These are phyloP conservation scores for Cremastinae sp. DNA, from an alignment of 2,888 invertebrate genomes.

Conservation along the genomic window DNA sequence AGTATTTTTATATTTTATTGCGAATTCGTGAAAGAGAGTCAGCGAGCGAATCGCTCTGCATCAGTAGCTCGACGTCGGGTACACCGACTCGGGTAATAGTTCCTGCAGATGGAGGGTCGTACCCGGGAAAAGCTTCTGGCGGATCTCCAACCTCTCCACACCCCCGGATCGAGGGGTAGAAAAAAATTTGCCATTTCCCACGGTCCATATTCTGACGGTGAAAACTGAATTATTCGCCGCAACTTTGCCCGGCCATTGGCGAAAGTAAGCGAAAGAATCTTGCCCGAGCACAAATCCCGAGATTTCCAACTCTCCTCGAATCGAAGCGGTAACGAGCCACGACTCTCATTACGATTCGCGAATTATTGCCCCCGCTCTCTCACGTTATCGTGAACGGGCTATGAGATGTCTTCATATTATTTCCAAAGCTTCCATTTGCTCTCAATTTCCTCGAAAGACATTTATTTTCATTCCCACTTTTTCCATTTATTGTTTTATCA, in stretches of 20 bases:
- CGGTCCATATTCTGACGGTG: conserved; percentile 32
- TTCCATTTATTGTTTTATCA: too few relatives aligned
- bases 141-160: conserved; percentile 35
- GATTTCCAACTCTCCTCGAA: not conserved
- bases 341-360: too few relatives aligned
- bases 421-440: too few relatives aligned
- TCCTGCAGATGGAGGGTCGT: conserved; percentile 44
- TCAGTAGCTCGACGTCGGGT: conserved; percentile 14
- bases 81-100: conserved; percentile 42
- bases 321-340: too few relatives aligned
- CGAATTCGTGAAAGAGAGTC: not conserved
- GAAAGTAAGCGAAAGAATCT: not conserved
- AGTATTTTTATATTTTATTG: not conserved
- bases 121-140: conserved; percentile 49
- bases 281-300: not conserved
- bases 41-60: conserved; percentile 18
- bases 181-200: conserved; percentile 6
- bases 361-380: too few relatives aligned
- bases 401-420: too few relatives aligned
- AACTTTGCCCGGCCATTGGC: conserved; percentile 4
- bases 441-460: too few relatives aligned
- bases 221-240: conserved; percentile 45
- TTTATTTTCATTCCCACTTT: too few relatives aligned
- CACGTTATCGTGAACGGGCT: too few relatives aligned
- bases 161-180: not conserved